These are phyloP conservation scores for Panzeria rudis DNA, from an alignment of 2,888 invertebrate genomes.

Conservation along the genomic window DNA sequence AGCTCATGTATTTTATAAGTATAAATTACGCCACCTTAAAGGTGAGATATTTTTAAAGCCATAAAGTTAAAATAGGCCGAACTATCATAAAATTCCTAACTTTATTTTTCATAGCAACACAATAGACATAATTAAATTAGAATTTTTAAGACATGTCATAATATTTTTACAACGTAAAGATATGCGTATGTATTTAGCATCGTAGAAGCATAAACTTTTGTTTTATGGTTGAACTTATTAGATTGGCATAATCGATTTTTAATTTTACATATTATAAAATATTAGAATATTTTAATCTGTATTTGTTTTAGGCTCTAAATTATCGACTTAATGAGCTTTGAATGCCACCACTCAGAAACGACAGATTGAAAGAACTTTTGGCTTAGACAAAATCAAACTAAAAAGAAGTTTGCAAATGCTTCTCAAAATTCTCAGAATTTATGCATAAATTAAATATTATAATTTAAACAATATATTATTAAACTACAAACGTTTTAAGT, in stretches of 20 bases:
- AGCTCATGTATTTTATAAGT: too few species aligned
- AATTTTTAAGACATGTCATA: neutral
- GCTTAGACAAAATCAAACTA: neutral
- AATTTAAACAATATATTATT: neutral
- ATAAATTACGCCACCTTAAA: too few species aligned
- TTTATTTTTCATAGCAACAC: neutral
- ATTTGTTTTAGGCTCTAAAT: neutral
- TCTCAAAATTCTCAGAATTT: neutral
- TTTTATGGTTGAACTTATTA: neutral
- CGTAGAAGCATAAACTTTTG: neutral
- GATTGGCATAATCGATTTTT: slow-evolving; percentile 3
- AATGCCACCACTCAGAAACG: neutral
- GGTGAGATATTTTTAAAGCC: neutral
- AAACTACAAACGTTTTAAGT: neutral
- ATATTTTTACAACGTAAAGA: neutral
- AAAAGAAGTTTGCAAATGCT: neutral
- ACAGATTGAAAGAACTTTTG: neutral
- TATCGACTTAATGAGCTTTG: neutral
- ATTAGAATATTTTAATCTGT: neutral
- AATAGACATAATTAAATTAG: neutral
- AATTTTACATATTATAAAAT: neutral
- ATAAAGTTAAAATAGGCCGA: neutral
- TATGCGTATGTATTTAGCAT: neutral
- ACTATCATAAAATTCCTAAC: neutral
- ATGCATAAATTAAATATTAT: neutral